These are phyloP conservation scores for Macquaria ambigua DNA, from an alignment of 2,113 vertebrate species.

Conservation along the genomic window DNA sequence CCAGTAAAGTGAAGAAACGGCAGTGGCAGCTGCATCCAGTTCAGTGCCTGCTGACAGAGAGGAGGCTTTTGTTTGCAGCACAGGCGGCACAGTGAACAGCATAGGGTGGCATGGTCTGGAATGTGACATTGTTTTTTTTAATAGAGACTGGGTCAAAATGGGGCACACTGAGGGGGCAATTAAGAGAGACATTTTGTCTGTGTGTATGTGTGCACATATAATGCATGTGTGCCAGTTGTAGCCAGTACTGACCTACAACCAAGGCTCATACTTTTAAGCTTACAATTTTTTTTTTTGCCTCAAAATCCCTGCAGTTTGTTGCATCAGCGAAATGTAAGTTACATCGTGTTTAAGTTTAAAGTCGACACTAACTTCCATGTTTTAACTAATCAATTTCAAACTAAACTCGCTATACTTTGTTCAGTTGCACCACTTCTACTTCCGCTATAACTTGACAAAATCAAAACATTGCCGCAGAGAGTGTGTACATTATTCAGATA, in stretches of 20 bases:
- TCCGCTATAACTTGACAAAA: neutral
- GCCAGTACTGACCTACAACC: neutral
- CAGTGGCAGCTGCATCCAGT: constrained; percentile 77
- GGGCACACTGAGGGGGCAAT: constrained; percentile 29
- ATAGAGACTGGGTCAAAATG: constrained; percentile 32
- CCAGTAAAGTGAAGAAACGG: constrained; percentile 49
- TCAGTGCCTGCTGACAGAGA: constrained; percentile 75
- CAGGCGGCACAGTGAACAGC: constrained; percentile 48
- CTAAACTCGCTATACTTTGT: neutral
- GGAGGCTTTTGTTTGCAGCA: constrained; percentile 58
- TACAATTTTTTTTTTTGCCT: neutral
- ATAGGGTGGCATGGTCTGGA: constrained; percentile 58
- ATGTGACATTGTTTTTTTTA: constrained; percentile 60
- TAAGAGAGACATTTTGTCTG: constrained; percentile 29
- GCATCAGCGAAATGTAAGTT: neutral
- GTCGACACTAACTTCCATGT: neutral
- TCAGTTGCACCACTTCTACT: neutral
- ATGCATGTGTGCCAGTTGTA: neutral
- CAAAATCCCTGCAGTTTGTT: neutral
- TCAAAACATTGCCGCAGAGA: neutral
- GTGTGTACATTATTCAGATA: neutral
- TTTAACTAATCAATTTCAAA: neutral
- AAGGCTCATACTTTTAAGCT: neutral
- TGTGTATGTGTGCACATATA: neutral
- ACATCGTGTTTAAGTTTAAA: neutral